A percentile compares a stretch with the other conserved stretches of the same genome.
These are phyloP conservation scores for Nasonia vitripennis DNA, from an alignment of 1,140 invertebrate genomes.

Conservation along the genomic window DNA sequence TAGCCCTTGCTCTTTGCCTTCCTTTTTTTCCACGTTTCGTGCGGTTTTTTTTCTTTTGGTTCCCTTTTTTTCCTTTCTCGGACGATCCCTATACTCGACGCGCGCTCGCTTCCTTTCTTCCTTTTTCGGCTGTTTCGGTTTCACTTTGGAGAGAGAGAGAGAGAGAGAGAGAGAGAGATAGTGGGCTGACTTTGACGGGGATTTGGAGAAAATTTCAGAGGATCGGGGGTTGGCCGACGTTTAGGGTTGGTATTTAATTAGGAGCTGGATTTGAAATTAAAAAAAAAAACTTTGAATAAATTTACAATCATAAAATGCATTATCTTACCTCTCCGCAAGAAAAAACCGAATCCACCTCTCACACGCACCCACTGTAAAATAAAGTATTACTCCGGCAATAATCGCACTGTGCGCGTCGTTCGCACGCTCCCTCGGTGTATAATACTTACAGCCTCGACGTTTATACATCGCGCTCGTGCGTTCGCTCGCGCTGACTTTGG, in stretches of 20 bases:
- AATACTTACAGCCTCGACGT: neutral
- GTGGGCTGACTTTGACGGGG: neutral
- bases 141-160: neutral
- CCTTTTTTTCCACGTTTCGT: neutral
- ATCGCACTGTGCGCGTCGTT: neutral
- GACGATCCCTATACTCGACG: neutral
- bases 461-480: neutral
- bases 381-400: too few relatives aligned
- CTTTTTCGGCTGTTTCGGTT: neutral
- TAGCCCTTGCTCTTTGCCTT: slow-evolving; percentile 20
- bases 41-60: neutral
- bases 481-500: slow-evolving; percentile 35
- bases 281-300: neutral
- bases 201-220: neutral
- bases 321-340: too few relatives aligned
- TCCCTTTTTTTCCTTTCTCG: slow-evolving; percentile 1
- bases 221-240: neutral
- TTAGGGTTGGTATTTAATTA: too few relatives aligned
- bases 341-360: too few relatives aligned
- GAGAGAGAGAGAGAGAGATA: neutral
- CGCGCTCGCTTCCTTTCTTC: neutral
- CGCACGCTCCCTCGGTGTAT: slow-evolving; percentile 11
- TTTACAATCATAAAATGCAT: too few relatives aligned
- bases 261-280: neutral
- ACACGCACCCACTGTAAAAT: too few relatives aligned